phyloP scores from a whole-genome alignment of 2,113 vertebrate genomes.

The Ophthalmolycus amberensis region DNA sequence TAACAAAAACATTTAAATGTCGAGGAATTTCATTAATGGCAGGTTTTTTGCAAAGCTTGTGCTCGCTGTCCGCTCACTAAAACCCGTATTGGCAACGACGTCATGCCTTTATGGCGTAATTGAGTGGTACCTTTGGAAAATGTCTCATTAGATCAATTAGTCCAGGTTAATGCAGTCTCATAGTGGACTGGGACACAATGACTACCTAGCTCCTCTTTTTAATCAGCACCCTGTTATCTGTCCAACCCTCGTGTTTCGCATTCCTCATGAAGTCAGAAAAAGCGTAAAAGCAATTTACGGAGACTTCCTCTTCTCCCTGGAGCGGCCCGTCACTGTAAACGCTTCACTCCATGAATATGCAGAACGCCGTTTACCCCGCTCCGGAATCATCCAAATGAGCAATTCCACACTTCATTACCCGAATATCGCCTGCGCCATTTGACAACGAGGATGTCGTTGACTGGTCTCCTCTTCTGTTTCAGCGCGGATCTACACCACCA shows the following conservation, averaged over 20 bases:
- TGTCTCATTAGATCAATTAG: neutral
- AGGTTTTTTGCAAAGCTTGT: too few relatives aligned
- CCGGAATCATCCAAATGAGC: constrained; percentile 38
- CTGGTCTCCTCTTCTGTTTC: constrained; percentile 67
- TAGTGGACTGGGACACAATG: neutral
- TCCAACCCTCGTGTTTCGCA: neutral
- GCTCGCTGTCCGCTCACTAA: too few relatives aligned
- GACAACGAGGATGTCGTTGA: constrained; percentile 58
- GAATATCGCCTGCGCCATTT: constrained; percentile 39
- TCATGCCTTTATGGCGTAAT: neutral
- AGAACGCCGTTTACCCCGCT: constrained; percentile 18
- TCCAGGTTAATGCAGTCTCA: neutral
- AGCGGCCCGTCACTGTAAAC: neutral
- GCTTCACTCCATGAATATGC: constrained; percentile 41
- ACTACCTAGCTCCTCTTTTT: neutral
- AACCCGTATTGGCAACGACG: too few relatives aligned
- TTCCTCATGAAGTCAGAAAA: neutral
- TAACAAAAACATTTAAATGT: too few relatives aligned
- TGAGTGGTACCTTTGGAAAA: neutral
- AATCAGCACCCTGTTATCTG: neutral
- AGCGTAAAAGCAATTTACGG: neutral
- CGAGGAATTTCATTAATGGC: too few relatives aligned
- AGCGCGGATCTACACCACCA: constrained; percentile 93
- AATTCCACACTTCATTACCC: constrained; percentile 45
- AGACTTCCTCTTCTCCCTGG: neutral